Base-by-base conservation (phyloP, 2,888 invertebrate species). In the Drosophila kambysellisi region DNA sequence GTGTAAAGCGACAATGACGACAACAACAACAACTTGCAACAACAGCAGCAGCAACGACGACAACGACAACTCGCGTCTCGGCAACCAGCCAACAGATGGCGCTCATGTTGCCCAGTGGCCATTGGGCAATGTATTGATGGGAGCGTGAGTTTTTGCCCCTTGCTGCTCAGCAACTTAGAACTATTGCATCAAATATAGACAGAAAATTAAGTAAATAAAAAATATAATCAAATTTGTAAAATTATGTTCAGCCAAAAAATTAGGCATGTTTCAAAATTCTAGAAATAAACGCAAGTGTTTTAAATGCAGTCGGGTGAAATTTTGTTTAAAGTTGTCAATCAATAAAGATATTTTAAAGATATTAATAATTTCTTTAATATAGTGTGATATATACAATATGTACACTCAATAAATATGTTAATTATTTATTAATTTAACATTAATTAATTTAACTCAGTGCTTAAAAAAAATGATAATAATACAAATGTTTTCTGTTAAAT, bases 1-100 rank as follows among this genome's bases (percentile, higher is more conserved):
- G 88, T 78, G 78, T 71, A 70, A 81, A 76, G 82, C 85, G 85
- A 76, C 77, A 83, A 74, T 73, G 76, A 71, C 74, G 52, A 67
- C 70, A 65, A 65, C 58, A 53, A 43, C 41, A 43, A 43, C 43
- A 43, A 43, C 43, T 20, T 46, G 41, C 41, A 15, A 15, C 35
- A 15, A 12, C 35, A 30, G 41, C 37, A 30, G 12, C 37, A 43
- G 25, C 30, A 33, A 20, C 37, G 58, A 35, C 32, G 7, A 32
- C 32, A 32, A 61, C 35, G 35, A 32, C 52, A 30, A 39, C 54
- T 33, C 29, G 56, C 59, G 62, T 33, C 67, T 64, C 59, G 52
- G 50, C 59, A 20, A 66, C 32, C 68, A 56, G 76, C 66, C 76
- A 62, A 70, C 88, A 88, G 88, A 83, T 88, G 83, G 66, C 78